Evolutionary conservation across 2,797 vertebrate species (phyloP), one percentile per base, ranked within the genome.

Genomic region (Dryobates pubescens): DNA sequence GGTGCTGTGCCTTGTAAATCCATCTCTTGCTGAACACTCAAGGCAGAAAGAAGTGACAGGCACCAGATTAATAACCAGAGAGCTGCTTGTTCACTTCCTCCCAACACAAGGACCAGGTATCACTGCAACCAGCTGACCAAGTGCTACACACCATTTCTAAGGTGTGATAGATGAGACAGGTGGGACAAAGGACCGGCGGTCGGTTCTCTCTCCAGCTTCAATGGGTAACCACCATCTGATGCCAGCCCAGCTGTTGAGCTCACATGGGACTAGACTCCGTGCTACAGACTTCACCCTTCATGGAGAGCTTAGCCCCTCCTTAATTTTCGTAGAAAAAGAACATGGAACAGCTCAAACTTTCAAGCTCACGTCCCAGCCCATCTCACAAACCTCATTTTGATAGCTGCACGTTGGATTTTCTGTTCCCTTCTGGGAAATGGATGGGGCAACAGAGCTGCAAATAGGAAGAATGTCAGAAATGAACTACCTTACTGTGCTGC

Each of bases 11-110:
- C 41, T 49, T 1, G 1, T 26, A 53, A 45, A 77, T 4, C 2
- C 0, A 45, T 41, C 53, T 70, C 34, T 43, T 24, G 15, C 24
- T 41, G 61, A 61, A 34, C 53, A 34, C 57, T 41, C 8, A 32
- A 9, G 36, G 70, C 79, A 92, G 69, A 83, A 69, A 64, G 54
- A 63, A 92, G 64, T 9, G 29, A n/a, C 62, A 43, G 75, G 51
- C 45, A 77, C 8, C 36, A n/a, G 36, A 62, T 14, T 4, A 69
- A 59, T 10, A 69, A 24, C 7, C 53, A 78, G 45, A n/a, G n/a
- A 24, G 53, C 23, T 88, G 76, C 30, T 91, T 51, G 73, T 47
- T 91, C 88, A 67, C 41, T 78, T 96, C 94, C 87, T 83, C n/a
- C 45, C 24, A 22, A 73, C 22, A 11, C 70, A 10, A 34, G 38